These are phyloP conservation scores for Adelognathus sp. DNA, from an alignment of 2,888 invertebrate genomes.

Conservation along the genomic window DNA sequence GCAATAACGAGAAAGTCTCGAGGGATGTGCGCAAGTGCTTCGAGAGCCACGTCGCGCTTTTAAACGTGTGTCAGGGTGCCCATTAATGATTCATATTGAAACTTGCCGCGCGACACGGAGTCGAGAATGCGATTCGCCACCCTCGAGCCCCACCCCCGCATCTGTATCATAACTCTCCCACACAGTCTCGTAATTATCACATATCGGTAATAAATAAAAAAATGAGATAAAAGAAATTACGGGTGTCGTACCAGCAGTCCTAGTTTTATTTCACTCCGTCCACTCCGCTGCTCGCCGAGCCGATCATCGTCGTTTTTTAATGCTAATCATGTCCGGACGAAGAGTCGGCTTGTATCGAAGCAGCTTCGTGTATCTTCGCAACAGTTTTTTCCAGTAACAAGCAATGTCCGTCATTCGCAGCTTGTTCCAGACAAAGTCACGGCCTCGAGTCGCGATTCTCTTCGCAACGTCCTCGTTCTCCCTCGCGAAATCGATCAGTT, in stretches of 20 bases:
- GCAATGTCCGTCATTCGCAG: slow-evolving; percentile 90
- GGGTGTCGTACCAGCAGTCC: background rate
- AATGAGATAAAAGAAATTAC: slow-evolving; percentile 34
- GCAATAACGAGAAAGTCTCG: slow-evolving; percentile 8
- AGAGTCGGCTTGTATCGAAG: slow-evolving; percentile 86
- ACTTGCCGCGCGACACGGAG: slow-evolving; percentile 66
- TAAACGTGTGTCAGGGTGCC: slow-evolving; percentile 56
- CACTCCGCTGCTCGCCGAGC: background rate
- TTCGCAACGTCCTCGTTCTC: slow-evolving; percentile 88
- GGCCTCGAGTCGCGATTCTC: slow-evolving; percentile 92
- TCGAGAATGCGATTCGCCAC: slow-evolving; percentile 26
- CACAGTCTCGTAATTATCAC: slow-evolving; percentile 52
- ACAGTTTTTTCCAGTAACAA: slow-evolving; percentile 93
- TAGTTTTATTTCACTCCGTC: background rate
- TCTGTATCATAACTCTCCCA: slow-evolving; percentile 66
- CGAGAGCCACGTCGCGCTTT: background rate
- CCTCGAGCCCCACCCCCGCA: slow-evolving; percentile 50
- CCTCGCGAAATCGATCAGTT: slow-evolving; percentile 88
- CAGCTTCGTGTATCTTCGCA: slow-evolving; percentile 89
- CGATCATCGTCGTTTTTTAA: slow-evolving; percentile 70
- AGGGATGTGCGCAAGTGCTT: background rate
- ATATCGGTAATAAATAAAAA: slow-evolving; percentile 47
- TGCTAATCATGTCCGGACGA: slow-evolving; percentile 84
- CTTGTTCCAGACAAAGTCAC: slow-evolving; percentile 91
- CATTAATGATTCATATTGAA: slow-evolving; percentile 66